Evolutionary conservation across 2,113 vertebrate genomes (phyloP), one percentile per base, ranked within the genome.

Genomic region (Notiomystis cincta): DNA sequence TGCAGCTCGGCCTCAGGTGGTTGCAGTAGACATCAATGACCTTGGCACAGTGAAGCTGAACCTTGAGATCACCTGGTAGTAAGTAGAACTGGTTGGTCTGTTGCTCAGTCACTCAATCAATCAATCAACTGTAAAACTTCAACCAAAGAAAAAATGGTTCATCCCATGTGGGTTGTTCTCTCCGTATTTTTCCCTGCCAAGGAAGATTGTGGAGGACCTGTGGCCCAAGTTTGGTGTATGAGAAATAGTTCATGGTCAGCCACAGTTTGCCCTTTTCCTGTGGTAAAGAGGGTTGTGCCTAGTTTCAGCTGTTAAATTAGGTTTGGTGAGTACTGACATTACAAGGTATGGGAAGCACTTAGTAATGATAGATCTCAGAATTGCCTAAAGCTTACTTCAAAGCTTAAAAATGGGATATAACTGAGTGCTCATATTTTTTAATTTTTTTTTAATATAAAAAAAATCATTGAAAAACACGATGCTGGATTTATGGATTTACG

Each of bases 31-130:
- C 77, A 98, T 99, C 91, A 99, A 99, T 2, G 99, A 99, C 97
- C 99, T 99, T 48, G 99, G 99, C 44, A 99, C 99, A 82, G 98
- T 99, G 95, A 99, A 99, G 93, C 98, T 99, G 94, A 99, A 99
- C 97, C 98, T 99, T 96, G 99, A 99, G 96, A 99, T 99, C 97
- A 98, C 98, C 38, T 99, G 99, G 99, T 99, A 99, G 99, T 99
- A 98, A 99, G 99, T 99, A 77, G 42, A 93, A 58, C 11, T 80
- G 14, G 2, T 37, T 38, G 10, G n/a, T 54, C 10, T 19, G 16
- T 44, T 13, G 19, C 7, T 47, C 8, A 20, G 13, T 48, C 14
- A 24, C 16, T 58, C 7, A 53, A 42, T 44, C 14, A 31, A 14
- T 50, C 7, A 21, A 23, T 53, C 13, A 35, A 15, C 23, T 24